phyloP scores from a whole-genome alignment of 92 coral and sea anemone species.

The Anthopleura xanthogrammica region DNA sequence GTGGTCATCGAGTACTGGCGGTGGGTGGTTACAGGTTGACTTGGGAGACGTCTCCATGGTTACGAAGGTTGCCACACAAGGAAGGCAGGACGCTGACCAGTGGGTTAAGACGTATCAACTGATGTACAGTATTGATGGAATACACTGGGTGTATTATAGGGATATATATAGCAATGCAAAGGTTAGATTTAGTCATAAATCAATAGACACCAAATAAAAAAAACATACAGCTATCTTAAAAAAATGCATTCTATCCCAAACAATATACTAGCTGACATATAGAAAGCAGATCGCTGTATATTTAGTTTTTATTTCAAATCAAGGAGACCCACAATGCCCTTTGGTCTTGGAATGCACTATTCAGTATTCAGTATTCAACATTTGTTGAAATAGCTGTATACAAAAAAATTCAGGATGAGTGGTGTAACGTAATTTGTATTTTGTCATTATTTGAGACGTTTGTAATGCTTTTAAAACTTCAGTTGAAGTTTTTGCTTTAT shows the following conservation, averaged over 20 bases:
- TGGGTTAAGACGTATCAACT: slow-evolving; percentile 14
- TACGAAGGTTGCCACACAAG: slow-evolving; percentile 26
- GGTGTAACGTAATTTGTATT: not conserved
- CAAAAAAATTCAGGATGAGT: too few relatives aligned
- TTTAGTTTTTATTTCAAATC: too few relatives aligned
- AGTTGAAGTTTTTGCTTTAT: too few relatives aligned
- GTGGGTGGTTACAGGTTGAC: slow-evolving; percentile 17
- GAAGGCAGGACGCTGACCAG: slow-evolving; percentile 19
- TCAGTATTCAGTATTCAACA: too few relatives aligned
- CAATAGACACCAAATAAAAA: not conserved
- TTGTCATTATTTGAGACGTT: too few relatives aligned
- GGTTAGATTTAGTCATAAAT: not conserved
- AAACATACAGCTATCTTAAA: not conserved
- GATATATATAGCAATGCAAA: not conserved
- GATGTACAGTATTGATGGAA: slow-evolving; percentile 12
- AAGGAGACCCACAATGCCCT: too few relatives aligned
- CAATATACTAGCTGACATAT: too few relatives aligned
- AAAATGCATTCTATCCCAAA: too few relatives aligned
- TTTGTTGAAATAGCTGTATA: too few relatives aligned
- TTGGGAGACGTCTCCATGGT: slow-evolving; percentile 15
- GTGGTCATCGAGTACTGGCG: slow-evolving; percentile 3
- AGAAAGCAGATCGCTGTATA: too few relatives aligned
- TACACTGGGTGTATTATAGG: slow-evolving; percentile 9
- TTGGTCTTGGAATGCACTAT: too few relatives aligned
- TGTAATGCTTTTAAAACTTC: too few relatives aligned